phyloP scores from a whole-genome alignment of 2,888 invertebrate species.

The Brachylomia viminalis region DNA sequence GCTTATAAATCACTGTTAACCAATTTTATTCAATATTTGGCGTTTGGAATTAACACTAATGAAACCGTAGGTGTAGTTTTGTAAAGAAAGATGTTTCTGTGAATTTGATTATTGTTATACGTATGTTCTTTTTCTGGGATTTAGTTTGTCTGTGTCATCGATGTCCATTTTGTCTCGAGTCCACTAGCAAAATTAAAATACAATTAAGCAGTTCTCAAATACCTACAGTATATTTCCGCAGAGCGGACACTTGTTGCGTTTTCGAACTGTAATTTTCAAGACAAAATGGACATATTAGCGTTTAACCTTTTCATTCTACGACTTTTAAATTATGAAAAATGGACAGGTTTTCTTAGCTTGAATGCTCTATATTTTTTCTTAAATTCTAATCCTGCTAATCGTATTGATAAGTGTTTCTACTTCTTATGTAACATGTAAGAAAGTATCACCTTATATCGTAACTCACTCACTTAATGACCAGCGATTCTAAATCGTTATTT shows the following conservation, averaged over 20 bases:
- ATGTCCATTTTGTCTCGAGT: neutral
- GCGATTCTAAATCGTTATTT: conserved; percentile 30
- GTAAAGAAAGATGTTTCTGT: neutral
- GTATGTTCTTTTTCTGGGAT: neutral
- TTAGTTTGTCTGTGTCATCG: neutral
- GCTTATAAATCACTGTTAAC: conserved; percentile 39
- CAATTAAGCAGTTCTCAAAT: neutral
- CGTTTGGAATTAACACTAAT: conserved; percentile 12
- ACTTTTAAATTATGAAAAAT: neutral
- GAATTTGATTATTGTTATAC: neutral
- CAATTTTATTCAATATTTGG: conserved; percentile 31
- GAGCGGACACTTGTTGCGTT: neutral
- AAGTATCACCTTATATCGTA: conserved; percentile 6
- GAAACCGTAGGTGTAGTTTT: conserved; percentile 22
- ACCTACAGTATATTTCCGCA: no score
- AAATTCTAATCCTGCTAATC: neutral
- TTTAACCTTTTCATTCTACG: no score
- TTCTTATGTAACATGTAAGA: neutral
- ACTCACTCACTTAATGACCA: conserved; percentile 12
- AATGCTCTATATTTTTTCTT: neutral
- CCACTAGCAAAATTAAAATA: neutral
- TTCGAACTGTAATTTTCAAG: no score
- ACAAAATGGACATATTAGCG: neutral
- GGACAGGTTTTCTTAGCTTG: neutral
- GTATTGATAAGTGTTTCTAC: neutral